These are phyloP conservation scores for Calcarius lapponicus DNA, from an alignment of 2,797 vertebrate genomes.

Conservation along the genomic window DNA sequence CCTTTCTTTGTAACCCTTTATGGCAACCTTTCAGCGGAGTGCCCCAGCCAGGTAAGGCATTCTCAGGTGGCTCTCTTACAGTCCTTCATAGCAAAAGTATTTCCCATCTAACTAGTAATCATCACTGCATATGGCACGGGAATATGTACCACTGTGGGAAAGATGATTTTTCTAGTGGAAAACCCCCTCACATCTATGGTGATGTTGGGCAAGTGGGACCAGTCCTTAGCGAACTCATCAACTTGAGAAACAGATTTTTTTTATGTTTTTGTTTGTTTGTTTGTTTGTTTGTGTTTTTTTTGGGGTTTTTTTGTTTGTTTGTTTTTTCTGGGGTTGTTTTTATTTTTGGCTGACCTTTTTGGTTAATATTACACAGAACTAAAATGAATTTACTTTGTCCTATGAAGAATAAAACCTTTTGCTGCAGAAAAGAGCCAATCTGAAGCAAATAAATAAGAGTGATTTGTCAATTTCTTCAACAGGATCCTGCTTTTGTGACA, in stretches of 20 bases:
- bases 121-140: neutral
- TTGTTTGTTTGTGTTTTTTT: neutral
- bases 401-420: neutral
- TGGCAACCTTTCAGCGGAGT: neutral
- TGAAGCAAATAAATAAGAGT: neutral
- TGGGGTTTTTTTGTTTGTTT: neutral
- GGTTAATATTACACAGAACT: neutral
- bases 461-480: neutral
- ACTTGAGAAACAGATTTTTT: neutral
- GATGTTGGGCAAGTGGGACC: neutral
- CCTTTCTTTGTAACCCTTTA: neutral
- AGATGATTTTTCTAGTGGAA: neutral
- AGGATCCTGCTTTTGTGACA: too few relatives aligned
- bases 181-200: rapidly evolving
- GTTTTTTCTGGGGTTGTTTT: neutral
- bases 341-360: neutral
- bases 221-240: neutral
- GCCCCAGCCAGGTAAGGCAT: neutral
- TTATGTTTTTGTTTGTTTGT: too few relatives aligned
- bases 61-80: neutral
- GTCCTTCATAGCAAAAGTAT: neutral
- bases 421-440: neutral
- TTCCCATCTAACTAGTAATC: neutral
- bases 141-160: neutral
- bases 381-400: neutral